Base-by-base conservation (phyloP, 2,888 invertebrate genomes). In the Drosophila paucipuncta region DNA sequence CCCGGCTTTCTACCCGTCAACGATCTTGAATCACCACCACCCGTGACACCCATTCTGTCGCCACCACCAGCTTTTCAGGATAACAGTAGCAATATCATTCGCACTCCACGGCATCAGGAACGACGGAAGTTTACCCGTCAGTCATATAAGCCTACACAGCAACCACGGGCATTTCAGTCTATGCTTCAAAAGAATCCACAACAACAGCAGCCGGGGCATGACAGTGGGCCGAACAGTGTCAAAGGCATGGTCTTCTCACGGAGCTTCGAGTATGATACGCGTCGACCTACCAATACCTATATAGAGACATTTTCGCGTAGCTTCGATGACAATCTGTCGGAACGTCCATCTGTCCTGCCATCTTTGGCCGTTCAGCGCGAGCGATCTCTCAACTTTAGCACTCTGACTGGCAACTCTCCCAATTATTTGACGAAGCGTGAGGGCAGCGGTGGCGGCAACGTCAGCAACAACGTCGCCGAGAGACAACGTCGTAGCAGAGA, bases 31-130 rank as follows among this genome's bases (percentile, higher is more conserved):
- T 95, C 95, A 1, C 95, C 95, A 39, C 95, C 95, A 4, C 95
- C 95, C n/a, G 93, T 95, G 18, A 96, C 96, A 1, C 96, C 96
- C 10, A 96, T 96, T 70, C 94, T 96, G 55, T 96, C 96, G 22
- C 96, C 96, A 13, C 96, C 96, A 1, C 96, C 95, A 13, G 96
- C 96, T 13, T 96, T 96, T 90, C 96, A 96, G 90, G 95, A 95
- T 79, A 93, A 93, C 79, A 93, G 92, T 68, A 57, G 61, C 55
- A 70, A 52, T 41, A 64, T 67, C 53, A 75, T 59, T 37, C 85
- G 87, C 3, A 88, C 89, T 50, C 73, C 84, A 5, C 87, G 91
- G 16, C 87, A 90, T 31, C 81, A 82, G 22, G 92, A 91, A 31
- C 80, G 90, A 0, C 88, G 78, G 16, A 89, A 85, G 64, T 68